Conservation (phyloP, 2,888 invertebrate species). For the Lysandra coridon region DNA sequence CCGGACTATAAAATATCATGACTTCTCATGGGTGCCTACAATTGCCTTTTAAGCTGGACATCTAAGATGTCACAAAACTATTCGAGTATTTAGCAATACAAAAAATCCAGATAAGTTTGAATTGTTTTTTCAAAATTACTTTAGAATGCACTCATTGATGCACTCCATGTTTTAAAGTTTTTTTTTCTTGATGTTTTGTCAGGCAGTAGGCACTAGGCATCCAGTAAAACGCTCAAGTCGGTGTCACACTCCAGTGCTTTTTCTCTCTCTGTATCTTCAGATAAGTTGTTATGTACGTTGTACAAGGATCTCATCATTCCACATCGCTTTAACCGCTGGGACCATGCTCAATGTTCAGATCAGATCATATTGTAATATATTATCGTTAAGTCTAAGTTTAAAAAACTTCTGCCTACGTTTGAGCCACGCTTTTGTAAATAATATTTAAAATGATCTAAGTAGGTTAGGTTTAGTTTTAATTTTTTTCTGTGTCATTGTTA, state of each 20-base stretch:
- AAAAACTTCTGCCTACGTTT: conserved; percentile 53
- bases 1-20: neutral
- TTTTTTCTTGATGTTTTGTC: neutral
- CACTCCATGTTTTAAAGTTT: neutral
- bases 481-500: conserved; percentile 67
- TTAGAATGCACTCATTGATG: neutral
- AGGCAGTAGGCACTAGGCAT: neutral
- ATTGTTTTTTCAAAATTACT: neutral
- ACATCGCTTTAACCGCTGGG: conserved; percentile 66
- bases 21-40: neutral
- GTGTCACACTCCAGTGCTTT: conserved; percentile 25
- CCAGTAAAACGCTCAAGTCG: conserved; percentile 30
- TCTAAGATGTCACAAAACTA: neutral
- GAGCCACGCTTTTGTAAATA: conserved; percentile 58
- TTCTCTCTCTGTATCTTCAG: conserved; percentile 33
- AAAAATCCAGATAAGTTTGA: neutral
- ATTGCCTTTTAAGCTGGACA: neutral
- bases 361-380: conserved; percentile 52
- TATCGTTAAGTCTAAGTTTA: conserved; percentile 53
- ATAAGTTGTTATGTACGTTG: conserved; percentile 34
- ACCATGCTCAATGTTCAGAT: conserved; percentile 64
- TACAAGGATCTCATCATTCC: conserved; percentile 77
- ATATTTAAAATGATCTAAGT: conserved; percentile 73
- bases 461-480: conserved; percentile 54
- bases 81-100: neutral